Conservation (phyloP, 2,113 vertebrate species). For the Galbula dea region DNA sequence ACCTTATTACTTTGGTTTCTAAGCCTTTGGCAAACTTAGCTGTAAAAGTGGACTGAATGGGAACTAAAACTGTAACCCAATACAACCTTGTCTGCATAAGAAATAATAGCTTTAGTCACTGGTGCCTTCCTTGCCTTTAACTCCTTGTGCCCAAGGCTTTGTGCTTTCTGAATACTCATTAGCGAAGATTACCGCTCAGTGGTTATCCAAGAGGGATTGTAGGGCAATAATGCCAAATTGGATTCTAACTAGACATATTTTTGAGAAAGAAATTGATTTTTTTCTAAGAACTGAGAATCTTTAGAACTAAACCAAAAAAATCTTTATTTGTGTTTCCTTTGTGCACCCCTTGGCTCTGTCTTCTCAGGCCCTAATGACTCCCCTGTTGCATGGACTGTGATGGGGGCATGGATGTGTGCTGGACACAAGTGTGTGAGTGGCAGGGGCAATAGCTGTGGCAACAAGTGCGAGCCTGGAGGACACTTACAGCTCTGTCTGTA, state of each 20-base stretch:
- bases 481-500: not conserved
- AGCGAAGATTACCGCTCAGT: not conserved
- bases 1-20: not conserved
- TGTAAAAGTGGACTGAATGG: not conserved
- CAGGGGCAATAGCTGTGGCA: not conserved
- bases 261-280: not conserved
- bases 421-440: not conserved
- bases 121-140: not conserved
- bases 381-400: fast-evolving
- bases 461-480: not conserved
- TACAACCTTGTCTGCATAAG: not conserved
- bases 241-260: not conserved
- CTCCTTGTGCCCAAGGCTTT: not conserved
- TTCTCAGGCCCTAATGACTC: not conserved
- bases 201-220: not conserved
- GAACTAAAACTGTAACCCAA: not conserved
- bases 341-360: not conserved
- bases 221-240: not conserved
- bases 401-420: not conserved
- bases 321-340: not conserved
- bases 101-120: not conserved
- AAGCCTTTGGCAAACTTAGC: not conserved
- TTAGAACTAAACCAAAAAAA: not conserved
- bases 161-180: not conserved
- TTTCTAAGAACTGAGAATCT: not conserved